phyloP scores from a whole-genome alignment of 2,113 vertebrate genomes.

The Asarcornis scutulata region DNA sequence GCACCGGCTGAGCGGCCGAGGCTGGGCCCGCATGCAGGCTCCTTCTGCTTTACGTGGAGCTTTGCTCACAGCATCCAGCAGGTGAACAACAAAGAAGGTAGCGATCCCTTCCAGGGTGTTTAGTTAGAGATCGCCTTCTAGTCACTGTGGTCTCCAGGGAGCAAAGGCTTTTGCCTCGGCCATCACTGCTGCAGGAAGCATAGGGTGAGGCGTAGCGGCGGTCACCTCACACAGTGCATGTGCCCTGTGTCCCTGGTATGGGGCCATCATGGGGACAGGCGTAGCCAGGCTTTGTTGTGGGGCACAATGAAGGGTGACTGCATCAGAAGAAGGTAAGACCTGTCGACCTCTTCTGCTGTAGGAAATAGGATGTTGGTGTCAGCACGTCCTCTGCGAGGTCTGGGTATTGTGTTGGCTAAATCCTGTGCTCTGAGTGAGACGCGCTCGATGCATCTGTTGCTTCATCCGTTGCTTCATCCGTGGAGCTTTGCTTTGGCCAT shows the following conservation, averaged over 20 bases:
- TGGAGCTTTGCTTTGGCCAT: slow-evolving; percentile 13
- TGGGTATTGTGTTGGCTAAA: not conserved
- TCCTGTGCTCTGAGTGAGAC: not conserved
- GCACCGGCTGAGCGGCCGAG: rapidly evolving
- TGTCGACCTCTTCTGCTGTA: not conserved
- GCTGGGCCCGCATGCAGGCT: not conserved
- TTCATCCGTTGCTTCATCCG: slow-evolving; percentile 25
- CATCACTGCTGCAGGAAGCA: not conserved
- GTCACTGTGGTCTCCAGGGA: not conserved
- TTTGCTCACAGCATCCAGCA: not conserved
- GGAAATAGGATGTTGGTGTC: not conserved
- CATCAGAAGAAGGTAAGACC: slow-evolving; percentile 29
- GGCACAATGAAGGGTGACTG: not conserved
- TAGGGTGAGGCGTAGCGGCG: not conserved
- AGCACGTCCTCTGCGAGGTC: not conserved
- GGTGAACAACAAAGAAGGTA: not conserved
- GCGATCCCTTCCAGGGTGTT: rapidly evolving
- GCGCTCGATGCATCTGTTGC: not conserved
- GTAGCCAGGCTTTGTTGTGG: not conserved
- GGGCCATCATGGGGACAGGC: not conserved
- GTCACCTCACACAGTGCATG: not conserved
- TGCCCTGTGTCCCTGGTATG: rapidly evolving
- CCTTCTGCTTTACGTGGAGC: not conserved
- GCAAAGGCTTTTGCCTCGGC: not conserved
- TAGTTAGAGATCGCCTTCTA: not conserved